Evolutionary conservation across 2,797 vertebrate species (phyloP), one percentile per base, ranked within the genome.

Genomic region (Pelodytes ibericus): DNA sequence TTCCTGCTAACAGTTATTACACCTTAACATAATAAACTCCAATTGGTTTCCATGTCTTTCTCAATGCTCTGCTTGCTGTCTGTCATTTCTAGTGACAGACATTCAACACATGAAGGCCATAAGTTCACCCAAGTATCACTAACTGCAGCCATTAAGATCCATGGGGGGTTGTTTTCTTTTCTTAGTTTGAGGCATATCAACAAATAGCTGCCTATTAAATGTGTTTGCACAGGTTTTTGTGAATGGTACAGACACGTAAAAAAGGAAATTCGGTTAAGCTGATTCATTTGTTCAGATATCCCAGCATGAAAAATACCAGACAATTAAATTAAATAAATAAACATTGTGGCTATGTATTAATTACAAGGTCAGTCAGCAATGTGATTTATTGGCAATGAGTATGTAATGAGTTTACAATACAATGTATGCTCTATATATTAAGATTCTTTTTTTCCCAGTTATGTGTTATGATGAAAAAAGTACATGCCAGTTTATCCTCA

Each of bases 151-250:
- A 74, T 86, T 88, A 84, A 0, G 20, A 66, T 86, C 81, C 80
- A 81, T 75, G 26, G 68, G 77, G 84, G 83, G 86, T 87, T 82
- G 73, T 88, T 89, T 88, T 82, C 79, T 73, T 47, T 82, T 82
- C 89, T 88, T 84, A 90, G 83, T 76, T 86, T 88, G 85, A 56
- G 84, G 88, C 82, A 82, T 71, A 88, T 80, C 83, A 86, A 82
- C 70, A 7, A 15, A 47, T 47, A 47, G 18, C 4, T 20, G 82
- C 77, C 30, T 59, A 72, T 83, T 68, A 75, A 83, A 75, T 51
- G 77, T 68, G 68, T 86, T 89, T 84, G 75, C 82, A 83, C 81
- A 87, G 81, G 74, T 86, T 89, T 89, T 86, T 89, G 88, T 85
- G 88, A 79, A 88, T 85, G 78, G 83, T 83, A 83, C 24, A 56